phyloP scores from a whole-genome alignment of 2,888 invertebrate species.

The Branchellion lobata region DNA sequence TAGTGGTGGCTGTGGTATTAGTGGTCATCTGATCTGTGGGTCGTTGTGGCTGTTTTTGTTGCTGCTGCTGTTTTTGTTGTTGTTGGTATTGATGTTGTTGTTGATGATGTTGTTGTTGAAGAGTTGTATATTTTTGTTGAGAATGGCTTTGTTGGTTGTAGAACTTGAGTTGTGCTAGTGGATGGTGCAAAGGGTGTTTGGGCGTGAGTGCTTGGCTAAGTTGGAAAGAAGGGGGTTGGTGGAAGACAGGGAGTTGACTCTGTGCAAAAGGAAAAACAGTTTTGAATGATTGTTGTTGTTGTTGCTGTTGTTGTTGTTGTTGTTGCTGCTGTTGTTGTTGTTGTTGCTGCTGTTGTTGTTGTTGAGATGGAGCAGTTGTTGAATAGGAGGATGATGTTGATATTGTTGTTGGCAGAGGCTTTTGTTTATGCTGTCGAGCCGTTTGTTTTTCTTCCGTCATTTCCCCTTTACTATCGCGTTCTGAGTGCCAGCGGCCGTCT shows the following conservation, averaged over 20 bases:
- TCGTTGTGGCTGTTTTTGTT: neutral
- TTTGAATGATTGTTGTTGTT: neutral
- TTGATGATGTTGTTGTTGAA: neutral
- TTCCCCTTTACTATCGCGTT: no score
- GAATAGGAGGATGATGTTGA: neutral
- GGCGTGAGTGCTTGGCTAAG: no score
- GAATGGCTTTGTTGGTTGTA: neutral
- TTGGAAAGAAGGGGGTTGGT: no score
- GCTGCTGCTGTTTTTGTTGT: neutral
- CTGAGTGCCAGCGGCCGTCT: no score
- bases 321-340: neutral
- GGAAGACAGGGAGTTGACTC: no score
- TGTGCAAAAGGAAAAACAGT: no score
- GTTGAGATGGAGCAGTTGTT: neutral
- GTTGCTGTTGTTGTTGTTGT: neutral
- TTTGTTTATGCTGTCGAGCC: neutral
- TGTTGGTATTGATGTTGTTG: neutral
- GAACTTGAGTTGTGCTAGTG: neutral
- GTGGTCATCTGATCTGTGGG: no score
- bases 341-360: neutral
- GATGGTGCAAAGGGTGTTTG: no score
- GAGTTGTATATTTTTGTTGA: neutral
- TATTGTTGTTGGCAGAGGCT: neutral
- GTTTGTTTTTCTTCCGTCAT: neutral
- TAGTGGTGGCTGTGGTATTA: neutral